Conservation (phyloP, 2,888 invertebrate genomes). For the Caenorhabditis doughertyi region DNA sequence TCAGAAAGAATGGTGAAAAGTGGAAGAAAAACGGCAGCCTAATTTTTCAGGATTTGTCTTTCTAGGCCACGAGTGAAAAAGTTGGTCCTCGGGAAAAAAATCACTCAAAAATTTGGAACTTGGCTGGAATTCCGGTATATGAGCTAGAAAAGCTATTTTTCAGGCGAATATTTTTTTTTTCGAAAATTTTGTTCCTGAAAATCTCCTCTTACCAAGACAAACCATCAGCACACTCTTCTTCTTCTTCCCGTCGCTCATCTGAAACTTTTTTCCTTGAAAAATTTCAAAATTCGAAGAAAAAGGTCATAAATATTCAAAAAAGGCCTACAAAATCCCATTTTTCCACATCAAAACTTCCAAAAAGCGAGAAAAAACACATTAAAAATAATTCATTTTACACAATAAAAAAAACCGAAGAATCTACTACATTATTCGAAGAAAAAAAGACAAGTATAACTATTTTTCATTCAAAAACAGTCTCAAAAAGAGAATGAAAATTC, state of each 20-base stretch:
- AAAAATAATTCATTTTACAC: constrained; percentile 5
- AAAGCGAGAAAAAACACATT: neutral
- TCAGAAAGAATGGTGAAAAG: too few relatives aligned
- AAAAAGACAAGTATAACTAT: neutral
- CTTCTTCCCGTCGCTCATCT: constrained; percentile 72
- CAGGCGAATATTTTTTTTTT: too few relatives aligned
- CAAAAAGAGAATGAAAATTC: too few relatives aligned
- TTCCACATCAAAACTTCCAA: constrained; percentile 8
- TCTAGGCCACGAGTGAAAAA: too few relatives aligned
- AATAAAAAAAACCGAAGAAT: constrained; percentile 9
- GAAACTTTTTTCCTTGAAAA: constrained; percentile 4
- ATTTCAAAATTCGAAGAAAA: neutral
- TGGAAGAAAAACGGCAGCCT: too few relatives aligned
- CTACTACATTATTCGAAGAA: neutral
- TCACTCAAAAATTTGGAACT: too few relatives aligned
- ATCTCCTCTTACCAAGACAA: constrained; percentile 78
- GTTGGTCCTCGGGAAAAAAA: too few relatives aligned
- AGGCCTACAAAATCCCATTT: constrained; percentile 12
- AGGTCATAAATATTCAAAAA: neutral
- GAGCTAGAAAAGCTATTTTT: too few relatives aligned
- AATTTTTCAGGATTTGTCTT: too few relatives aligned
- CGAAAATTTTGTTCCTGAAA: neutral
- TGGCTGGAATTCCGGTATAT: too few relatives aligned
- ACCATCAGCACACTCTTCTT: constrained; percentile 82
- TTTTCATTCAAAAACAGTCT: too few relatives aligned